phyloP scores from a whole-genome alignment of 2,797 vertebrate genomes.

The Clarias laeviceps region DNA sequence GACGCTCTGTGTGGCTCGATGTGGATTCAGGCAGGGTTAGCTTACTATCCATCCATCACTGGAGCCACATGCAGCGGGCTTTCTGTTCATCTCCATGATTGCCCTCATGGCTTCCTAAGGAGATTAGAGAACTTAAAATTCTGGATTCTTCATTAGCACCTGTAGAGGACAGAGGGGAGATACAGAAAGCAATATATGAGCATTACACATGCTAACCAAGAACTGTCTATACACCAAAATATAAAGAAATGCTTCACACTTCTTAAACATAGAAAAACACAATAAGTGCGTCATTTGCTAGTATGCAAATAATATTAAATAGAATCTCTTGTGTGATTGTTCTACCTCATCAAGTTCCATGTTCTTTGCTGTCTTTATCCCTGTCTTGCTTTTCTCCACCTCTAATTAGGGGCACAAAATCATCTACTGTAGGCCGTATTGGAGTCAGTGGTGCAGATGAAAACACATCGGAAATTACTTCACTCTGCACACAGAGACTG shows the following conservation, averaged over 20 bases:
- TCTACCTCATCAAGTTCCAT: neutral
- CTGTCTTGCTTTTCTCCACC: neutral
- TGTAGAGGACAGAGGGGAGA: neutral
- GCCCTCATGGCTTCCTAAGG: too few species aligned
- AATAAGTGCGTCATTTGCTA: too few species aligned
- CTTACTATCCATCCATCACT: too few species aligned
- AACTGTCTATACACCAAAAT: too few species aligned
- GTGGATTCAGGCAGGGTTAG: too few species aligned
- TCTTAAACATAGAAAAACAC: neutral
- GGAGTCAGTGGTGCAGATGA: neutral
- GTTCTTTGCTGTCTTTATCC: neutral
- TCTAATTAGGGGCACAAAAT: neutral
- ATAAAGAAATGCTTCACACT: neutral
- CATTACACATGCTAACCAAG: neutral
- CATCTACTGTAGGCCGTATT: neutral
- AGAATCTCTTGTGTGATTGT: neutral
- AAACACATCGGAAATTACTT: neutral
- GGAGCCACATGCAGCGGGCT: too few species aligned
- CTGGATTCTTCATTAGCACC: neutral
- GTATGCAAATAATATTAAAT: neutral
- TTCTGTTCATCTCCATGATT: too few species aligned
- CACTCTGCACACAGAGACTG: neutral
- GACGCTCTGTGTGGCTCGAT: too few species aligned
- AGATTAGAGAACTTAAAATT: too few species aligned
- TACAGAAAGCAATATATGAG: neutral